Evolutionary conservation across 2,888 invertebrate species (phyloP).

Genomic region (Andrena minutula): DNA sequence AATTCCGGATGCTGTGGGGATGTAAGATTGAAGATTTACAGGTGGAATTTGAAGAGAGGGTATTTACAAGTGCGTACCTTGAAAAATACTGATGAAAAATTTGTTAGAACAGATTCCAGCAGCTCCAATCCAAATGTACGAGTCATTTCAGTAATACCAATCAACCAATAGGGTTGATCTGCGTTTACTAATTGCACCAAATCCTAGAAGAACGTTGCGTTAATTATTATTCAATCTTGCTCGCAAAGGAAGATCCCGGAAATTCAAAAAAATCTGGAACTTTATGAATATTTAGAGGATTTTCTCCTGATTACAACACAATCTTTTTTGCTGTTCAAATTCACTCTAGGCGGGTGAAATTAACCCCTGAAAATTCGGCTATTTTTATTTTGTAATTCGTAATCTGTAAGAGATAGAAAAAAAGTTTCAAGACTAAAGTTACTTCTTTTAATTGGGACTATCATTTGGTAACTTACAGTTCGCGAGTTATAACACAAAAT

Average conservation of each 20-base stretch:
- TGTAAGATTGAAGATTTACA: constrained; percentile 19
- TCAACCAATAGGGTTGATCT: constrained; percentile 97
- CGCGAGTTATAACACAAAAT: no score
- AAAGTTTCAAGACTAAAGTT: no score
- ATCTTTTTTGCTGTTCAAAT: no score
- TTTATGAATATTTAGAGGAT: no score
- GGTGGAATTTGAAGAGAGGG: constrained; percentile 6
- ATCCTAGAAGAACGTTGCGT: constrained; percentile 88
- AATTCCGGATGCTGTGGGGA: constrained; percentile 95
- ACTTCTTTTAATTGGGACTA: no score
- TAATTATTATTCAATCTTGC: not conserved
- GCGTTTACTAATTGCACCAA: constrained; percentile 98
- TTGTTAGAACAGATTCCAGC: constrained; percentile 95
- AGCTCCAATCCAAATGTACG: constrained; percentile 98
- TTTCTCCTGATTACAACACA: no score
- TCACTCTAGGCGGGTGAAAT: no score
- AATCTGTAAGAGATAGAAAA: no score
- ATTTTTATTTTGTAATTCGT: no score
- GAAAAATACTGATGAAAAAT: constrained; percentile 94
- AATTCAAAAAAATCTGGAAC: no score
- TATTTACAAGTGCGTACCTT: constrained; percentile 86
- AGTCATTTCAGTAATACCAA: constrained; percentile 98
- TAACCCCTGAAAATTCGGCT: no score
- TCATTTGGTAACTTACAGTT: no score
- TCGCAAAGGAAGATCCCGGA: not conserved